Conservation (phyloP, 2,113 vertebrate genomes). For the Neofelis nebulosa region DNA sequence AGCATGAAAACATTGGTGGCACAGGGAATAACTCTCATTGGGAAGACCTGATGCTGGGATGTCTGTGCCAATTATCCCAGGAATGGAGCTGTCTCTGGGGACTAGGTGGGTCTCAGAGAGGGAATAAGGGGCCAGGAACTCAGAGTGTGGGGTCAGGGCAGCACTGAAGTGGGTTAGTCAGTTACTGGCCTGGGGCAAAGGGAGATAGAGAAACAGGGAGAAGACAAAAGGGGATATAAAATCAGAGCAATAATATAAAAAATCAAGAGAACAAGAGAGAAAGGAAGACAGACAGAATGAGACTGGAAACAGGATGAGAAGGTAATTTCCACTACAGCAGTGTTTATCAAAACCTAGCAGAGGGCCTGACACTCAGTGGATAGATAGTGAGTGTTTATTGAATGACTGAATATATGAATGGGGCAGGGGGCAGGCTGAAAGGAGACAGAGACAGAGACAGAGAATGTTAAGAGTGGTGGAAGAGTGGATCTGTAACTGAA, state of each 20-base stretch:
- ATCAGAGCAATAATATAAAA: neutral
- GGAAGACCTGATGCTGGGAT: neutral
- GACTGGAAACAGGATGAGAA: conserved; percentile 9
- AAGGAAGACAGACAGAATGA: neutral
- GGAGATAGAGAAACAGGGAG: neutral
- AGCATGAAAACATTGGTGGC: neutral
- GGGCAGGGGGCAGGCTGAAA: neutral
- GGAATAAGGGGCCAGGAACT: neutral
- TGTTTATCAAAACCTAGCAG: neutral
- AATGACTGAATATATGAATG: conserved; percentile 47
- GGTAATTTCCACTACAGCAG: neutral
- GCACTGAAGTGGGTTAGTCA: neutral
- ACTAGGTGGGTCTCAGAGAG: neutral
- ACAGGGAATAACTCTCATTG: neutral
- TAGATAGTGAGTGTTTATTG: neutral
- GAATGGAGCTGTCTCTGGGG: neutral
- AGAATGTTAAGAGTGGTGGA: conserved; percentile 11
- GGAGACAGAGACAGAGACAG: neutral
- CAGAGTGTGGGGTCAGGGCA: neutral
- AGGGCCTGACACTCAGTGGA: neutral
- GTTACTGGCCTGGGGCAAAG: neutral
- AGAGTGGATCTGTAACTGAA: conserved; percentile 59
- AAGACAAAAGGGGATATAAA: neutral
- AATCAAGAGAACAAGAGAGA: neutral
- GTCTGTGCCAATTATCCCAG: neutral